Evolutionary conservation across 2,113 vertebrate genomes (phyloP).

Genomic region (Lophotis ruficrista): DNA sequence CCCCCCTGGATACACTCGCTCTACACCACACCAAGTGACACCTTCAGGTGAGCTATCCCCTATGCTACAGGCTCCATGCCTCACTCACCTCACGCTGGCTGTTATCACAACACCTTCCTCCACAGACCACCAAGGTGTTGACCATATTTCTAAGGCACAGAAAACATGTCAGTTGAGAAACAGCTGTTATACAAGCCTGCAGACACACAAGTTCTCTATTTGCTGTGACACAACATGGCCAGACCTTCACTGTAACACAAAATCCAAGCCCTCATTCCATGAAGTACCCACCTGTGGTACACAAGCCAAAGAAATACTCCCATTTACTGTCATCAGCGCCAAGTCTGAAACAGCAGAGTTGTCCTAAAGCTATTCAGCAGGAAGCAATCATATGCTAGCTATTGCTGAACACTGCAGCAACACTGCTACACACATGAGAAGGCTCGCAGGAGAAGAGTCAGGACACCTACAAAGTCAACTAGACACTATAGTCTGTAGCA

Average conservation of each 20-base stretch:
- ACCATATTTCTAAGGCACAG: no score
- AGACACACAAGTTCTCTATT: neutral
- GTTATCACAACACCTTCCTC: neutral
- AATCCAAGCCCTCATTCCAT: neutral
- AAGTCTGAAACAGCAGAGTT: no score
- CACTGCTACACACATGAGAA: rapidly evolving
- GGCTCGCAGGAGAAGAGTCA: neutral
- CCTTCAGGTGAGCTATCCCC: neutral
- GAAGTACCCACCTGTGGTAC: neutral
- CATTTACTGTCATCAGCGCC: rapidly evolving
- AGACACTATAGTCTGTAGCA: neutral
- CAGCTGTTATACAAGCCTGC: rapidly evolving
- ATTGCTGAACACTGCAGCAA: neutral
- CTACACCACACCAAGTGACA: neutral
- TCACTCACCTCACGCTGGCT: neutral
- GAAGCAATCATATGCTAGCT: no score
- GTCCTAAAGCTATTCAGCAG: neutral
- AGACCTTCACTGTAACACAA: neutral
- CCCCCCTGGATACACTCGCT: neutral
- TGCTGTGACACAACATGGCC: neutral
- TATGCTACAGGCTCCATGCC: rapidly evolving
- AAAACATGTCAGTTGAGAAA: rapidly evolving
- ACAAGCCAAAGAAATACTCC: neutral
- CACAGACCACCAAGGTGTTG: rapidly evolving
- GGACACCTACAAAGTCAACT: neutral